phyloP scores from a whole-genome alignment of 2,797 vertebrate genomes.

The Leptodactylus fallax region DNA sequence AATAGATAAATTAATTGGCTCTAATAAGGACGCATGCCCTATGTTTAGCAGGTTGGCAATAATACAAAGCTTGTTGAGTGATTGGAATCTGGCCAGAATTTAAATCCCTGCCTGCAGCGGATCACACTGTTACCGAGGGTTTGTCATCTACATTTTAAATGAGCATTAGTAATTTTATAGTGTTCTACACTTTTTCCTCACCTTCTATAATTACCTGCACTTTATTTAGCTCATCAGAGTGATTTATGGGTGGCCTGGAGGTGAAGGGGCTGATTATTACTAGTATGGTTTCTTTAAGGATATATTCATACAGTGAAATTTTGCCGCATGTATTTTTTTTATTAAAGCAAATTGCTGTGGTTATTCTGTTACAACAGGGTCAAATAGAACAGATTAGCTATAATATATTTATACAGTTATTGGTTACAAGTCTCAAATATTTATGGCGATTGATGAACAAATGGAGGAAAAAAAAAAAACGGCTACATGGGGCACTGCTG shows the following conservation, averaged over 20 bases:
- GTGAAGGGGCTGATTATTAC: background rate
- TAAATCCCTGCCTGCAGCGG: constrained; percentile 61
- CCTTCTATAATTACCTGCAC: constrained; percentile 24
- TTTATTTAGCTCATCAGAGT: background rate
- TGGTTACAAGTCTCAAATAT: too few relatives aligned
- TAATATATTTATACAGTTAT: too few relatives aligned
- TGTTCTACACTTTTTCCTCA: constrained; percentile 1
- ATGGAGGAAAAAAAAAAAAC: too few relatives aligned
- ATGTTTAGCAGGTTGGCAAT: constrained; percentile 49
- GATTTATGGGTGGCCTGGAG: constrained; percentile 1
- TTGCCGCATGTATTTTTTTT: too few relatives aligned
- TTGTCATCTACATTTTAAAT: constrained; percentile 48
- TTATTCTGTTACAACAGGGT: too few relatives aligned
- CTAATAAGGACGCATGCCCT: constrained; percentile 59
- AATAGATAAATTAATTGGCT: constrained; percentile 56
- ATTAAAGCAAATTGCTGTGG: too few relatives aligned
- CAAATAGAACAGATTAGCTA: too few relatives aligned
- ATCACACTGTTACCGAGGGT: background rate
- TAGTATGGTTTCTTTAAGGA: background rate
- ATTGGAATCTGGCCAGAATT: constrained; percentile 59
- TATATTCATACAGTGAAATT: too few relatives aligned
- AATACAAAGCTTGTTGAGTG: constrained; percentile 2
- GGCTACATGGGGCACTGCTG: too few relatives aligned
- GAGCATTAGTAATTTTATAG: constrained; percentile 43
- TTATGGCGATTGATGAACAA: too few relatives aligned